These are phyloP conservation scores for Apoda limacodes DNA, from an alignment of 2,888 invertebrate genomes.

Conservation along the genomic window DNA sequence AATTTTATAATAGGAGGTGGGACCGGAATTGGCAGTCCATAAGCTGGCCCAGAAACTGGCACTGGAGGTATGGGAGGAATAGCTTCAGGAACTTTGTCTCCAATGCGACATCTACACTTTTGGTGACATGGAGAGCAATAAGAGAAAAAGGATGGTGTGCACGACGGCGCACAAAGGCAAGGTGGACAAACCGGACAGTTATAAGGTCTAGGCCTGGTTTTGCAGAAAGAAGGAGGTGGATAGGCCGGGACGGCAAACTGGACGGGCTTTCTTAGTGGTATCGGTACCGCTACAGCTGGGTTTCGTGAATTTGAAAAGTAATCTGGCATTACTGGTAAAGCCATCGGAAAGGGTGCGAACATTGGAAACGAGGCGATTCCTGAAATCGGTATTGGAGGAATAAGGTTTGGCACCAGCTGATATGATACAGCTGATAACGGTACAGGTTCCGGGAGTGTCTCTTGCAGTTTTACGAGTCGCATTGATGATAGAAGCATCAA, in stretches of 20 bases:
- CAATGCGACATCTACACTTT: slow-evolving; percentile 38
- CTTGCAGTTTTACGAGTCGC: too few relatives aligned
- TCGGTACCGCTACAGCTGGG: background rate
- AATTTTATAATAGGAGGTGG: too few relatives aligned
- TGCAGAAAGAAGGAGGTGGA: slow-evolving; percentile 22
- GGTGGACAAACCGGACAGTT: slow-evolving; percentile 49
- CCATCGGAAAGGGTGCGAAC: too few relatives aligned
- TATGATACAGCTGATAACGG: too few relatives aligned
- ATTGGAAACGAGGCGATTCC: too few relatives aligned
- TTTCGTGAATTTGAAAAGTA: too few relatives aligned
- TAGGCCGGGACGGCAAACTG: slow-evolving; percentile 7
- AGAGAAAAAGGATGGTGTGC: slow-evolving; percentile 50
- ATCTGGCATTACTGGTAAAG: too few relatives aligned
- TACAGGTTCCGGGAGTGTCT: too few relatives aligned
- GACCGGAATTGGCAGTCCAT: slow-evolving; percentile 22
- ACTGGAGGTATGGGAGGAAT: slow-evolving; percentile 22
- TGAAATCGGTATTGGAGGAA: too few relatives aligned
- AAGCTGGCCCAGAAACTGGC: slow-evolving; percentile 19
- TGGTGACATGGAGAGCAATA: slow-evolving; percentile 49
- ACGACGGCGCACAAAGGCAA: slow-evolving; percentile 40
- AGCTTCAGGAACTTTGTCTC: slow-evolving; percentile 27
- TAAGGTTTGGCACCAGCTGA: too few relatives aligned
- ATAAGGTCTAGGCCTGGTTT: slow-evolving; percentile 18
- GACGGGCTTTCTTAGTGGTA: background rate
- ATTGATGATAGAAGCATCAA: too few relatives aligned